Base-by-base conservation (phyloP, 2,888 invertebrate genomes). In the Eupithecia dodoneata region DNA sequence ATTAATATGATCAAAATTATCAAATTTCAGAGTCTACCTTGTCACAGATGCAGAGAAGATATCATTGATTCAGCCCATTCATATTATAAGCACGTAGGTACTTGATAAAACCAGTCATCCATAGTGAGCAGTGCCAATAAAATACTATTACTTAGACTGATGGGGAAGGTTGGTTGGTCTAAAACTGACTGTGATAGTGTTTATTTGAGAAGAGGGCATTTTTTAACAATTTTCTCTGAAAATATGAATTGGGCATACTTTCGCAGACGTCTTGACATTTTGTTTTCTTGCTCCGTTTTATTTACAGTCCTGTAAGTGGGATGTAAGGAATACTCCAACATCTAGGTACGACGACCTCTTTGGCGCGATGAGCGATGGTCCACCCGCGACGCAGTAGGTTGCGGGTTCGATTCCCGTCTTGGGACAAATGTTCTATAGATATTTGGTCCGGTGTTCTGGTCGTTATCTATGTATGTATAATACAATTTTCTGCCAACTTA, bases 1-100 rank as follows among this genome's bases (percentile, higher is more conserved):
- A 30, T 30, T 10, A 30, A 18, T 30, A 63, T 63, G n/a, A 63
- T 30, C 18, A 63, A 63, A 30, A 63, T 63, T 7, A 63, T 30
- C 18, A 63, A 63, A 30, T 55, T 45, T 45, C 9, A 42, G 42
- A 10, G 30, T 47, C 41, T 71, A 30, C 30, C 72, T 63, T 13
- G 70, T 71, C 73, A 59, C 55, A 55, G 30, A 30, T 30, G 30
- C 30, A 30, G 30, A 30, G 30, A 18, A 18, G 9, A 59, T 59
- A 59, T 18, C 55, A 59, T 59, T 59, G 18, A 59, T 59, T 59
- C 9, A 18, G 18, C 55, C 13, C 41, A 66, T 66, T 15, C 42
- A 42, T 66, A 15, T 15, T 42, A 66, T 42, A 66, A 42, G 42
- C 66, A 66, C 66, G 66, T n/a, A n/a, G n/a, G n/a, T 66, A 42